Percentiles rank a stretch among this genome's conserved stretches.
Conservation (phyloP, 2,888 invertebrate species). For the Eristalinus aeneus region DNA sequence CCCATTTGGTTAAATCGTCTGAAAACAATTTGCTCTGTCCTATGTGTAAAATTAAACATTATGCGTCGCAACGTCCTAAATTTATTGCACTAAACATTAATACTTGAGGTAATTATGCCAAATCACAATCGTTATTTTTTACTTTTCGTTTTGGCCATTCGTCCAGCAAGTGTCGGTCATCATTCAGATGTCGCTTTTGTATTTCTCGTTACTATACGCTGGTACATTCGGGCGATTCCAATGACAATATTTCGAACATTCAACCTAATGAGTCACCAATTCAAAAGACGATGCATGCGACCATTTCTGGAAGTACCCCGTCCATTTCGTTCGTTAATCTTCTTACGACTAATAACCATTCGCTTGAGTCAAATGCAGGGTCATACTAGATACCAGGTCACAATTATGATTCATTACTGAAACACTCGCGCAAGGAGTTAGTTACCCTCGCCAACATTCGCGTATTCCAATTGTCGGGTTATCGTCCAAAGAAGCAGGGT, state of each 20-base stretch:
- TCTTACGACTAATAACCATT: neutral
- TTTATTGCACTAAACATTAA: neutral
- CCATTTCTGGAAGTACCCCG: neutral
- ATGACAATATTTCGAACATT: neutral
- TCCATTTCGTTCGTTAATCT: neutral
- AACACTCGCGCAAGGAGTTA: no score
- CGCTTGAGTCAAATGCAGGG: neutral
- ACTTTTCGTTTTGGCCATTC: neutral
- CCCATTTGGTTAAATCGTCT: neutral
- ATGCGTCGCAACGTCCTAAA: neutral
- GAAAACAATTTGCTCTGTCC: neutral
- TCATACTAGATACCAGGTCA: no score
- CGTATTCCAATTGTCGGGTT: neutral
- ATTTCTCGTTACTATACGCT: neutral
- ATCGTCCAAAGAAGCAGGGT: neutral
- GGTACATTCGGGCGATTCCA: neutral
- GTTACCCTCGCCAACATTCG: no score
- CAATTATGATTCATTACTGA: no score
- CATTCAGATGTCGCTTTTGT: neutral
- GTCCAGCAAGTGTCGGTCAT: neutral
- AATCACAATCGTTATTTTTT: neutral
- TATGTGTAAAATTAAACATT: neutral
- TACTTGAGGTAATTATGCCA: neutral
- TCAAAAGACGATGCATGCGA: neutral
- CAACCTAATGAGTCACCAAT: neutral